Evolutionary conservation across 2,888 invertebrate genomes (phyloP), one percentile per base, ranked within the genome.

Genomic region (Electrophaes corylata): DNA sequence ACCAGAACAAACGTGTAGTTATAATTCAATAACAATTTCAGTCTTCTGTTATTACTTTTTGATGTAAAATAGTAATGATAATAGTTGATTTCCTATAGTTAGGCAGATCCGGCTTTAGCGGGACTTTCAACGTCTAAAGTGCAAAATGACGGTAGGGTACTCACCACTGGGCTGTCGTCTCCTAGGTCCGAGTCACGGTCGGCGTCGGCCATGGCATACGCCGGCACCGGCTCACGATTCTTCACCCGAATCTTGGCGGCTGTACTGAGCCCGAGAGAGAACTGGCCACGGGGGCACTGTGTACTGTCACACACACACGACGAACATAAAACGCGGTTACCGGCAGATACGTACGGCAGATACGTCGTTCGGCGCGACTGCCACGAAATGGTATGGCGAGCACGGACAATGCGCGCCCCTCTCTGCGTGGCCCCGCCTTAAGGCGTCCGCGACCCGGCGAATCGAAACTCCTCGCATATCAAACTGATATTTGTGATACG

Each of bases 241-340:
- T 96, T 96, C 91, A 96, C 95, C 93, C 96, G 95, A 96, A 96
- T 96, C 94, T 96, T 96, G 96, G 91, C 93, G 91, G 88, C 76
- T 91, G 84, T 71, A 57, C 60, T 59, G 50, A 68, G 70, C 79
- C 83, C 84, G 82, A 73, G 72, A 71, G 72, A 83, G 74, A 80
- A 83, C 73, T 70, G 66, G 81, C 81, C 84, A 74, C 79, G 73
- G 72, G 69, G 76, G 81, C 83, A 79, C 81, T 79, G 73, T 78
- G 54, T 48, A 57, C 46, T 72, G 67, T 76, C 75, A 78, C 83
- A 80, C 88, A 83, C 87, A 75, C 84, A 79, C 81, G 76, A 67
- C 76, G 76, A 70, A 79, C 82, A 83, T 81, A 59, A 58, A 62
- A 57, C 60, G 69, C 71, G 60, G 14, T 55, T 47, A 73, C 72